Evolutionary conservation across 2,888 invertebrate species (phyloP).

Genomic region (Gerris lacustris): DNA sequence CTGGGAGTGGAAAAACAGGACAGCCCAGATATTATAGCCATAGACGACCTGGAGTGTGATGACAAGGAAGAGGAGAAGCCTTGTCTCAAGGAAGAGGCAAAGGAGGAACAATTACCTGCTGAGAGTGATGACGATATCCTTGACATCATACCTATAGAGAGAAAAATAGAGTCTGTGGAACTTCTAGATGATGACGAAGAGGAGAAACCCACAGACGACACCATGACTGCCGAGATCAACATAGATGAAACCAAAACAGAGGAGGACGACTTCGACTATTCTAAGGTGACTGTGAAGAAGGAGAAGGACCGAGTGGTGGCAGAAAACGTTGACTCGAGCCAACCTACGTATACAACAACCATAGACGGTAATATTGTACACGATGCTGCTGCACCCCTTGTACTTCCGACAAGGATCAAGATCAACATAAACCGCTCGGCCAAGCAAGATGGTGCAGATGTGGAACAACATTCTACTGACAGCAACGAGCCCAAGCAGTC

Average conservation of each 20-base stretch:
- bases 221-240: conserved; percentile 30
- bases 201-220: conserved; percentile 34
- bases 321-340: conserved; percentile 42
- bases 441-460: conserved; percentile 7
- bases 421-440: conserved; percentile 51
- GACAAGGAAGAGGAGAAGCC: conserved; percentile 18
- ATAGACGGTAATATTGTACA: conserved; percentile 68
- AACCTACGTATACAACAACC: conserved; percentile 47
- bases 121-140: conserved; percentile 59
- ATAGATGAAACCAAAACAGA: conserved; percentile 29
- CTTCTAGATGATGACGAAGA: conserved; percentile 49
- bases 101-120: conserved; percentile 35
- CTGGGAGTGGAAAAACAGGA: conserved; percentile 12
- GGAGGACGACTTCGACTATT: conserved; percentile 10
- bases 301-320: conserved; percentile 49
- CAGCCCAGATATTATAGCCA: background rate
- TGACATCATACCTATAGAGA: conserved; percentile 52
- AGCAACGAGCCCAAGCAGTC: conserved; percentile 13
- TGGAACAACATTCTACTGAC: conserved; percentile 17
- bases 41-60: conserved; percentile 14
- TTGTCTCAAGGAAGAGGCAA: background rate
- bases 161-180: conserved; percentile 52
- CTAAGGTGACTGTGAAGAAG: conserved; percentile 41
- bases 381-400: conserved; percentile 39
- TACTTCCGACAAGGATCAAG: conserved; percentile 46